Percentiles rank a stretch among this genome's conserved stretches.
These are phyloP conservation scores for Myrmecobius fasciatus DNA, from an alignment of 2,113 vertebrate genomes.

Conservation along the genomic window DNA sequence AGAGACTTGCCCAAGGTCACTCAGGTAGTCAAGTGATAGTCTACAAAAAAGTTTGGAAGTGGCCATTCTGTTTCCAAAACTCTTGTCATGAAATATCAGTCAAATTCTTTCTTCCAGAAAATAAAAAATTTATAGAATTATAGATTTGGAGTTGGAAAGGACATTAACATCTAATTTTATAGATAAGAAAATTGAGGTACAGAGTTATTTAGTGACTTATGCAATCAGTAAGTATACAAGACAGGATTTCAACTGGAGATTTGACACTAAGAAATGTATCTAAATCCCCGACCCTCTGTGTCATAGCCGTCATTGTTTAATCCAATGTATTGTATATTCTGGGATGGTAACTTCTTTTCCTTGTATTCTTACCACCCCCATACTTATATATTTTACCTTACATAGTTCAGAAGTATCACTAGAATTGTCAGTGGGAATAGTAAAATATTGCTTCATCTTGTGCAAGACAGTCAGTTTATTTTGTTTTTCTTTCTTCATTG, in stretches of 20 bases:
- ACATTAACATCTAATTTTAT: background rate
- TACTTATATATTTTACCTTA: background rate
- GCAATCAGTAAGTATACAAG: background rate
- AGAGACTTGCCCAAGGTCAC: background rate
- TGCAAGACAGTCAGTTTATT: conserved; percentile 13
- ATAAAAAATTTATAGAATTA: background rate
- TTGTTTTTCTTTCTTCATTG: background rate
- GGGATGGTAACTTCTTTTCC: background rate
- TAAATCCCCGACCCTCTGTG: background rate
- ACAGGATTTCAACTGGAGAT: background rate
- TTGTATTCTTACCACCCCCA: background rate
- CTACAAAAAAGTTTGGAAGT: background rate
- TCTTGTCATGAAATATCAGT: background rate
- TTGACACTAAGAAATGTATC: fast-evolving
- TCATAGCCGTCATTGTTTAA: too few species aligned
- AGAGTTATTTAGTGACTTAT: background rate
- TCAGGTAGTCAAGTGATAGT: background rate
- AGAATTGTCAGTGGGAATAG: conserved; percentile 23
- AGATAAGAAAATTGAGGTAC: background rate
- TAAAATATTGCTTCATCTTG: conserved; percentile 55
- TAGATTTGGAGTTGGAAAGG: background rate
- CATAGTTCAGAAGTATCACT: conserved; percentile 29
- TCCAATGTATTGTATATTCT: background rate
- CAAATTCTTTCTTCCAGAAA: background rate
- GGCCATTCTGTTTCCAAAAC: background rate